Base-by-base conservation (phyloP, 2,888 invertebrate genomes). In the Apotomis capreana region DNA sequence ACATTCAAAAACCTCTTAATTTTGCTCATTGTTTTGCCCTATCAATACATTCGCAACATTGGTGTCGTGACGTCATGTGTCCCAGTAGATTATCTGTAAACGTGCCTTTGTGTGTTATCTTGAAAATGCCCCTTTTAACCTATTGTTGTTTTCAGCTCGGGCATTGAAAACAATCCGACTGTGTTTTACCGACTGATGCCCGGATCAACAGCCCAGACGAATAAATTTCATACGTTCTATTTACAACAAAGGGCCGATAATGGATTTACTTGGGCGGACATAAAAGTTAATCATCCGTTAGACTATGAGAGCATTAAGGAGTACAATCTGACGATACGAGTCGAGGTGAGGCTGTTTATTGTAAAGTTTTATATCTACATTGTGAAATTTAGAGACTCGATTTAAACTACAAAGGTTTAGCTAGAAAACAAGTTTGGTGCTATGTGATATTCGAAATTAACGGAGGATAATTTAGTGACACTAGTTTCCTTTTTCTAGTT, bases 181-280 rank as follows among this genome's bases (percentile, higher is more conserved):
- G 98, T 98, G 81, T 98, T 97, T 94, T 98, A 98, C 94, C 97
- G 97, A 75, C 94, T 98, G 87, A 98, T 98, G 97, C 98, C 98
- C 77, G 98, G 98, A 77, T 98, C 98, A 51, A 98, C 98, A 70
- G 97, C 98, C 6, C 98, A 98, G 92, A 98, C 98, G 80, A 98
- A 98, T 94, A 98, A 98, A 92, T 96, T 96, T 90, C 97, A 98
- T 91, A 98, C 98, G 76, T 98, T 98, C 92, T 98, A 98, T 91
- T 95, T 98, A 80, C 98, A 98, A 95, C 98, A 98, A 94, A 95
- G 98, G 84, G 96, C 97, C 78, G 98, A 98, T 85, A 97, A 97
- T 87, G 97, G 97, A 76, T 96, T 96, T 86, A 98, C 98, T 79
- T 98, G 98, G 98, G 98, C 98, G 6, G 98, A 98, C 87, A 97